phyloP scores from a whole-genome alignment of 2,888 invertebrate species.

The Drosophila anomelani region DNA sequence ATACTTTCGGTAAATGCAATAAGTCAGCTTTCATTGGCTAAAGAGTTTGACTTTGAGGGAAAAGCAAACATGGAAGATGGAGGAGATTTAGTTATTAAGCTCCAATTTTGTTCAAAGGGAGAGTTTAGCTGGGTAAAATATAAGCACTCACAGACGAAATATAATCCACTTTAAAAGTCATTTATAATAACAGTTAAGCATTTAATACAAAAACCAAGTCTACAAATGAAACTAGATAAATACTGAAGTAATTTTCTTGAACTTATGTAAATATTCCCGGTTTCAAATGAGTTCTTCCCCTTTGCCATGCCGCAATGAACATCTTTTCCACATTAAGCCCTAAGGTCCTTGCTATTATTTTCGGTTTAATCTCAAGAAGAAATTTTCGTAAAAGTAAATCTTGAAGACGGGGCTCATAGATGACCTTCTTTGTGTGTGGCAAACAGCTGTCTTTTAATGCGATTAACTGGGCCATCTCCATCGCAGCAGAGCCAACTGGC shows the following conservation, averaged over 20 bases:
- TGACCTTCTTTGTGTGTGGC: conserved; percentile 15
- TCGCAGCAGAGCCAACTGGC: conserved; percentile 16
- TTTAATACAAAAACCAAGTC: not conserved
- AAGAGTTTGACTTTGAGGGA: conserved; percentile 23
- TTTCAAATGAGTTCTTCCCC: too few relatives aligned
- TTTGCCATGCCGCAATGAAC: too few relatives aligned
- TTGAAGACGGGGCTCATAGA: not conserved
- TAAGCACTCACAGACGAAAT: not conserved
- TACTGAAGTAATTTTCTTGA: not conserved
- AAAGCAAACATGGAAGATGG: conserved; percentile 15
- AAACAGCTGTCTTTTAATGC: conserved; percentile 38
- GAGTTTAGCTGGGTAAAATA: conserved; percentile 7
- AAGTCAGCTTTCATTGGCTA: conserved; percentile 31
- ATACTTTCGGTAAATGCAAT: conserved; percentile 16
- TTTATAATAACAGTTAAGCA: not conserved
- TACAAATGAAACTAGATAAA: conserved; percentile 1
- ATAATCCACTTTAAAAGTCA: not conserved
- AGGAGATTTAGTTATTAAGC: not conserved
- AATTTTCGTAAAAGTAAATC: not conserved
- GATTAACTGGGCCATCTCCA: conserved; percentile 34
- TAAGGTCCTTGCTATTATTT: conserved; percentile 1
- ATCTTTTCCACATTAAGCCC: not conserved
- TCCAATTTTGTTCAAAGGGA: not conserved
- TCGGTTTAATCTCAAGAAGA: not conserved
- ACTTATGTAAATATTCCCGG: not conserved